Conservation (phyloP, 2,113 vertebrate species). For the Forbesichthys papilliferus region DNA sequence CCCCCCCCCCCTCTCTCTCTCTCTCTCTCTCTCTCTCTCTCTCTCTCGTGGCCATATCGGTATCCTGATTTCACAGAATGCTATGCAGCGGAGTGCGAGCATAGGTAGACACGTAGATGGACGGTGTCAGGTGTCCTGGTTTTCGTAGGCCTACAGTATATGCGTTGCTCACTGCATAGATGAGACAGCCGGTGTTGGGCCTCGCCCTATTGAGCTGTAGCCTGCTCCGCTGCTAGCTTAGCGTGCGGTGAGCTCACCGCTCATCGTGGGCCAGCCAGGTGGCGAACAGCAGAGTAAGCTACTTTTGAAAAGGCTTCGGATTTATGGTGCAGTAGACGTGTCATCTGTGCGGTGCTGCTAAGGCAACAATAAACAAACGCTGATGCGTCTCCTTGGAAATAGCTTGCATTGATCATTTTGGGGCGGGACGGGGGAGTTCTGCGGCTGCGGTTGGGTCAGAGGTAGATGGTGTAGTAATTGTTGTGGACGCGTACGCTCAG, state of each 20-base stretch:
- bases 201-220: neutral
- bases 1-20: constrained; percentile 10
- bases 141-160: constrained; percentile 30
- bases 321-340: constrained; percentile 42
- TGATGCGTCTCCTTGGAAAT: constrained; percentile 20
- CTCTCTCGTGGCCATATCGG: constrained; percentile 33
- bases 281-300: constrained; percentile 49
- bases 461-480: constrained; percentile 25
- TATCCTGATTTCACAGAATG: constrained; percentile 60
- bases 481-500: neutral
- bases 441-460: constrained; percentile 36
- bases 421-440: constrained; percentile 15
- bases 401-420: constrained; percentile 14
- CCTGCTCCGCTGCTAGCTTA: constrained; percentile 32
- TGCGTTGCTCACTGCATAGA: constrained; percentile 57
- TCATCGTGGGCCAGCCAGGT: constrained; percentile 3
- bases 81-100: constrained; percentile 6
- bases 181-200: constrained; percentile 31
- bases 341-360: constrained; percentile 15
- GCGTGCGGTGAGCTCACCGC: constrained; percentile 48
- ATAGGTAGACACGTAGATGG: constrained; percentile 18
- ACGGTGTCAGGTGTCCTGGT: constrained; percentile 61
- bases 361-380: constrained; percentile 27
- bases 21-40: constrained; percentile 9
- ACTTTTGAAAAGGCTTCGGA: constrained; percentile 38